Evolutionary conservation across 2,113 vertebrate genomes (phyloP), one percentile per base, ranked within the genome.

Genomic region (Abramis brama): DNA sequence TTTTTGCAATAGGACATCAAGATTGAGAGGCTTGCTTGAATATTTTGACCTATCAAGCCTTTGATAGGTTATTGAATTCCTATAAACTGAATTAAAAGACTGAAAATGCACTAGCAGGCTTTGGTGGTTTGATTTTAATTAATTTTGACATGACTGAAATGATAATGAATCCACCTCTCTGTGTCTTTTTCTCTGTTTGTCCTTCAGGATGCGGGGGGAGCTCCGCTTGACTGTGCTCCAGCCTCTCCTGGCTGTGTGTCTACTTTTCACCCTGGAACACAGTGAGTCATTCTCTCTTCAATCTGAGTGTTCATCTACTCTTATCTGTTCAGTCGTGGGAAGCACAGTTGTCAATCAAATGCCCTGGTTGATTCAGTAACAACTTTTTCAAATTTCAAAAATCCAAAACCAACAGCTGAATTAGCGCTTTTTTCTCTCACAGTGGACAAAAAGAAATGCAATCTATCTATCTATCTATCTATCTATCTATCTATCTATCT

Each of bases 251-350:
- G 59, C 85, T 89, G 57, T 92, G 76, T 91, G 66, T 88, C 94
- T 12, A 86, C 93, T 75, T 88, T 91, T 90, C 33, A 89, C 33
- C 66, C 80, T 91, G 2, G 84, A 91, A 55, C 89, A 93, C 86
- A 93, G 96, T 96, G 79, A 96, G 95, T 92, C 50, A 83, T 79
- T 85, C 50, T n/a, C 57, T 66, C 50, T 62, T 47, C n/a, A 71
- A 77, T 77, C 75, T 77, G 47, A 73, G 39, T 21, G 45, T 64
- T 71, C 10, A 79, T 68, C 50, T 73, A 43, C 66, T 73, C 30
- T 73, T 23, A 83, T 71, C 12, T 3, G 5, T 71, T 82, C 33
- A 47, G 25, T 62, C 8, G 68, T 73, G 66, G 62, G 81, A 79
- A 71, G 33, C 3, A 3, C 45, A 1, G 13, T 43, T 81, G 39